Evolutionary conservation across 2,797 vertebrate species (phyloP), one percentile per base, ranked within the genome.

Genomic region (Coracias cyanogaster): DNA sequence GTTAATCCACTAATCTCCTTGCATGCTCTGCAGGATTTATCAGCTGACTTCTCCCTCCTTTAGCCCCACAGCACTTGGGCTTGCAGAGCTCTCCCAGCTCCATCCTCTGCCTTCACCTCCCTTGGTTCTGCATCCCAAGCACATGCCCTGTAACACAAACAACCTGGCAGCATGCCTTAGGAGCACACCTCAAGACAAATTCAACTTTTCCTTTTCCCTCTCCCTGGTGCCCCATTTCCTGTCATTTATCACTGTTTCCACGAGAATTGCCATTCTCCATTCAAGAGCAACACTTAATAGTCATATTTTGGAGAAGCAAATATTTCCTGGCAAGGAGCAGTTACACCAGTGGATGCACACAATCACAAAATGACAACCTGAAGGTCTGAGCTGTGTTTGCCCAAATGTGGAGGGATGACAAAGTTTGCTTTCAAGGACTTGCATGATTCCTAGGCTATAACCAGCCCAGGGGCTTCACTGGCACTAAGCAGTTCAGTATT

Each of bases 371-470:
- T 0, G 1, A 35, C 7, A 39, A 22, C 0, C 0, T 35, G 46
- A 55, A 89, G 25, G 12, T 86, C 62, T 80, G 57, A 66, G 25
- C 49, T 65, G 43, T 12, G 39, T 71, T 61, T 83, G 29, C n/a
- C 46, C 0, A 0, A 82, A 70, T 20, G 29, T 0, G 0, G 33
- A 51, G 39, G 0, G 0, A 66, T 0, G 2, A 22, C 25, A 37
- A 73, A 43, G 12, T 74, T 33, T 65, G 10, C 15, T 82, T 51
- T 74, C 21, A 62, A 61, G 20, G 22, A 25, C 29, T 60, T 45
- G 12, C 22, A 8, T 7, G 52, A 55, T 39, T 51, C 29, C 41
- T 35, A 61, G 62, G 24, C 57, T 35, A n/a, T 25, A 86, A 48
- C 62, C 55, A 74, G 8, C 39, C 12, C 3, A 4, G 20, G 35